Evolutionary conservation across 2,797 vertebrate species (phyloP), one percentile per base, ranked within the genome.

Genomic region (Smutsia gigantea): DNA sequence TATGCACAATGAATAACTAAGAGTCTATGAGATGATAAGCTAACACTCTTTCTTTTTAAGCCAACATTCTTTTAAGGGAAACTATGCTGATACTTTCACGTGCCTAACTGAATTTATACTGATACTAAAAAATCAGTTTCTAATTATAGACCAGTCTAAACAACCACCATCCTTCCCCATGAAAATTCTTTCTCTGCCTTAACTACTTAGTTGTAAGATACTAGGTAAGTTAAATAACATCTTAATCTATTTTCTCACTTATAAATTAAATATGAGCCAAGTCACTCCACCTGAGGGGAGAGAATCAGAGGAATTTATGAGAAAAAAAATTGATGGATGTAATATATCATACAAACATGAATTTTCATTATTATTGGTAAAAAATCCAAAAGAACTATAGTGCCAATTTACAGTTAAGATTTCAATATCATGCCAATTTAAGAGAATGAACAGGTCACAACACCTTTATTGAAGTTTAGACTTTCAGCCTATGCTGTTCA

Each of bases 351-450:
- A 25, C 29, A 88, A 88, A 84, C 21, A 86, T 18, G 21, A 89
- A 59, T 64, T 74, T 93, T 87, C 31, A 84, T 31, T 55, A 39
- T 8, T 55, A 81, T 2, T 87, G 37, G 34, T 55, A 51, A 17
- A 69, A 92, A 88, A 78, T 42, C 27, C 11, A 39, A 92, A 85
- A 64, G 53, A 55, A 5, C n/a, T 81, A 53, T 55, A 84, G 57
- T 64, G 82, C 37, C 46, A 87, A 59, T 85, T 23, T 59, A 71
- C 37, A 66, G 2, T 27, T 79, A 77, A 82, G 51, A 89, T 90
- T 81, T 63, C 34, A 88, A 94, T 94, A 94, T 63, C 49, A 88
- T 27, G 29, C 37, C 46, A 77, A 68, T 37, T 72, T 39, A 94
- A 90, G 68, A 82, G 18, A 91, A 59, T 1, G 15, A 64, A 53